A percentile compares a stretch with the other conserved stretches of the same genome.
Evolutionary conservation across 2,797 vertebrate species (phyloP).

Genomic region (Mus spretus): DNA sequence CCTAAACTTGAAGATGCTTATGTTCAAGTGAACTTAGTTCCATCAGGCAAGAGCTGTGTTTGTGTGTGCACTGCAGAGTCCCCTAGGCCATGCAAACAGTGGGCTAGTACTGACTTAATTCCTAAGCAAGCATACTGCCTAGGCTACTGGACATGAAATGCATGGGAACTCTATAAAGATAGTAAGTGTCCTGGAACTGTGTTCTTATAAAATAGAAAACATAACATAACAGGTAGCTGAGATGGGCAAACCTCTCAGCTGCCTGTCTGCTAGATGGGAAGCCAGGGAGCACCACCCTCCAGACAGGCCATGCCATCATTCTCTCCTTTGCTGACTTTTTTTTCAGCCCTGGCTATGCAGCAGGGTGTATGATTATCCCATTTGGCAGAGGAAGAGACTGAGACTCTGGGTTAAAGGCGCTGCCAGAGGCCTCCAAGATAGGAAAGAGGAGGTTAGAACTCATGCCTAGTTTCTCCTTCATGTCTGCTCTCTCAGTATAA

Average conservation of each 20-base stretch:
- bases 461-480: neutral
- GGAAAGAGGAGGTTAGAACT: neutral
- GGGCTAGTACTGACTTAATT: neutral
- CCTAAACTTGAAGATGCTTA: neutral
- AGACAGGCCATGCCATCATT: neutral
- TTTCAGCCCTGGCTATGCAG: neutral
- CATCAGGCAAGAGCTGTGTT: neutral
- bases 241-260: neutral
- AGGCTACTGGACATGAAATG: neutral
- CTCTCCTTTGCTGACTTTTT: neutral
- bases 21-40: neutral
- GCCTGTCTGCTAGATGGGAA: neutral
- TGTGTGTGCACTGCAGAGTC: neutral
- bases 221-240: neutral
- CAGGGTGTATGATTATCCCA: neutral
- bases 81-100: neutral
- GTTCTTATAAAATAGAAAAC: neutral
- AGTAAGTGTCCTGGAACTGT: neutral
- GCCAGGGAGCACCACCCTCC: neutral
- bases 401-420: neutral
- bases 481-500: neutral
- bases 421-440: neutral
- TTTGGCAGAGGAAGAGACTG: neutral
- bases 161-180: neutral
- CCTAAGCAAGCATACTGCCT: neutral